Conservation (phyloP, 2,888 invertebrate species). For the Bimastos eiseni region DNA sequence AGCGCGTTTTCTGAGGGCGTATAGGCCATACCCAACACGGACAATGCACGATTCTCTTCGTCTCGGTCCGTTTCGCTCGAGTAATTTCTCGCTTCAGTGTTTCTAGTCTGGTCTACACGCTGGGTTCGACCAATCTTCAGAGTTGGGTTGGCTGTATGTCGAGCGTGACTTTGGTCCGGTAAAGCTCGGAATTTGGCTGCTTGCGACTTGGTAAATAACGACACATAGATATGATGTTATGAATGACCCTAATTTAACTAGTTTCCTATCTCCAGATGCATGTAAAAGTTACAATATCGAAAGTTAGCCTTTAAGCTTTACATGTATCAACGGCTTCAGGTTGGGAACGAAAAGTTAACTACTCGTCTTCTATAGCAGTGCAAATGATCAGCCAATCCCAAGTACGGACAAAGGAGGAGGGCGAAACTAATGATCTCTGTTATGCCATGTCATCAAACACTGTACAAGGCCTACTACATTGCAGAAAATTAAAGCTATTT, state of each 20-base stretch:
- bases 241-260: not conserved
- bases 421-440: too few relatives aligned
- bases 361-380: too few relatives aligned
- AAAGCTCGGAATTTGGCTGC: not conserved
- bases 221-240: not conserved
- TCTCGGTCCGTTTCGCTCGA: slow-evolving; percentile 2
- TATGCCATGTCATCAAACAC: not conserved
- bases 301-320: not conserved
- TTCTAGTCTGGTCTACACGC: not conserved
- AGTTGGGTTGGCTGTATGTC: not conserved
- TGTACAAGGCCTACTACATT: not conserved
- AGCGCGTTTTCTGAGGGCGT: not conserved
- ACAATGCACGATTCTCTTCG: not conserved
- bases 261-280: not conserved
- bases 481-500: not conserved
- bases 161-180: not conserved
- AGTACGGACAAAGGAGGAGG: too few relatives aligned
- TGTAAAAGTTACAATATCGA: not conserved
- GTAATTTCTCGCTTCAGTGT: not conserved
- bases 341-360: not conserved
- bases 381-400: too few relatives aligned
- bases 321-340: not conserved
- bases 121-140: not conserved
- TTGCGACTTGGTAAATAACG: not conserved
- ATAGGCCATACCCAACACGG: not conserved